Evolutionary conservation across 2,113 vertebrate species (phyloP), one percentile per base, ranked within the genome.

Genomic region (Gasterosteus aculeatus): DNA sequence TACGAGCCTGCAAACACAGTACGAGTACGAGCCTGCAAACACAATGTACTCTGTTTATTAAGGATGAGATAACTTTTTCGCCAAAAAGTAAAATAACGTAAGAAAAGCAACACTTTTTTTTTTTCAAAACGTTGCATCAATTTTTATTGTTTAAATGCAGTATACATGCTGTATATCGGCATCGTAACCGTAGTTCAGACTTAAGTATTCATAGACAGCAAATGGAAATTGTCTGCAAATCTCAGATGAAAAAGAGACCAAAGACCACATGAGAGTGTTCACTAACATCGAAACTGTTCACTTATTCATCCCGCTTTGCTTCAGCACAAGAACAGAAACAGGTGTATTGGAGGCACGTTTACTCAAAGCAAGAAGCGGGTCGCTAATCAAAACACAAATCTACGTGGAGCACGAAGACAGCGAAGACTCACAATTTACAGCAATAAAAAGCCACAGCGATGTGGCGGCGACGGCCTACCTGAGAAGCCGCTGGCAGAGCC

Each of bases 361-460:
- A 78, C 22, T 10, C 68, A 66, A 74, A 89, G 77, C 86, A 85
- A 88, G 91, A 92, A 92, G 78, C 61, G 11, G 31, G 9, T n/a
- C 29, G 7, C 61, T 44, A 51, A 76, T 70, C 47, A 56, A 76
- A 80, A 75, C 49, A 69, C 56, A 35, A 11, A 38, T 63, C 10
- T 8, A 29, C 31, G 53, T 14, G 42, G 53, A 33, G 2, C 38
- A 8, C 18, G 1, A 41, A 5, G 22, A 41, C 14, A 39, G 44
- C 22, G 19, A 0, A 44, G 1, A 19, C 11, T 64, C 15, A 33
- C 2, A 38, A 51, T 1, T 7, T 5, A 14, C 7, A 10, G n/a
- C 2, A 39, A 33, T 66, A 47, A 79, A 57, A 68, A 33, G 14
- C 6, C 26, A 19, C 10, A 29, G 56, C 14, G 12, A 19, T 7